A percentile compares a stretch with the other conserved stretches of the same genome.
Evolutionary conservation across 2,797 vertebrate genomes (phyloP).

Genomic region (Halcyon chelicuti): DNA sequence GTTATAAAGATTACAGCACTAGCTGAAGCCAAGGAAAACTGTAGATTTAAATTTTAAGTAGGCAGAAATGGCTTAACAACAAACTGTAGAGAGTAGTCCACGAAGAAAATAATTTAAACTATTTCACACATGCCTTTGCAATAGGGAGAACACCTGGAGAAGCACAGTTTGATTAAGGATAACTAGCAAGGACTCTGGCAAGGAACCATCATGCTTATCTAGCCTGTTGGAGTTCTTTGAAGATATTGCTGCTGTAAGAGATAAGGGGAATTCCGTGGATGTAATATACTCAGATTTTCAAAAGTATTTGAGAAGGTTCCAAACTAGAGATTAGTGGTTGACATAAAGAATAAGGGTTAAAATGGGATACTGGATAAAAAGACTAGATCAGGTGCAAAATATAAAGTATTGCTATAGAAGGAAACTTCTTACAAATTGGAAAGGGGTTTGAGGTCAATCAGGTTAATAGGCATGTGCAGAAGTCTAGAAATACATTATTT

Average conservation of each 20-base stretch:
- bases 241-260: conserved; percentile 59
- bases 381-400: neutral
- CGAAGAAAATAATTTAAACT: neutral
- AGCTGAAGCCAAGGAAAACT: neutral
- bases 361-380: conserved; percentile 26
- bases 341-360: conserved; percentile 36
- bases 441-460: conserved; percentile 14
- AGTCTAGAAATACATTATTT: conserved; percentile 27
- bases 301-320: conserved; percentile 53
- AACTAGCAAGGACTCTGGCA: conserved; percentile 28
- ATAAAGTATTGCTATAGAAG: neutral
- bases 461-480: conserved; percentile 37
- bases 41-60: conserved; percentile 1
- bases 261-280: conserved; percentile 57
- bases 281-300: conserved; percentile 47
- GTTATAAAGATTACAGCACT: neutral
- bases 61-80: conserved; percentile 15
- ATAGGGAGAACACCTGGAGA: conserved; percentile 22
- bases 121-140: conserved; percentile 18
- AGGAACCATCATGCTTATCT: conserved; percentile 46
- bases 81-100: neutral
- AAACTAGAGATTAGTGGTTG: conserved; percentile 21
- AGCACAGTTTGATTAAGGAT: conserved; percentile 50
- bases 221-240: conserved; percentile 51
- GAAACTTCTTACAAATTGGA: conserved; percentile 23